Conservation (phyloP, 2,888 invertebrate genomes). For the Agrochola litura region DNA sequence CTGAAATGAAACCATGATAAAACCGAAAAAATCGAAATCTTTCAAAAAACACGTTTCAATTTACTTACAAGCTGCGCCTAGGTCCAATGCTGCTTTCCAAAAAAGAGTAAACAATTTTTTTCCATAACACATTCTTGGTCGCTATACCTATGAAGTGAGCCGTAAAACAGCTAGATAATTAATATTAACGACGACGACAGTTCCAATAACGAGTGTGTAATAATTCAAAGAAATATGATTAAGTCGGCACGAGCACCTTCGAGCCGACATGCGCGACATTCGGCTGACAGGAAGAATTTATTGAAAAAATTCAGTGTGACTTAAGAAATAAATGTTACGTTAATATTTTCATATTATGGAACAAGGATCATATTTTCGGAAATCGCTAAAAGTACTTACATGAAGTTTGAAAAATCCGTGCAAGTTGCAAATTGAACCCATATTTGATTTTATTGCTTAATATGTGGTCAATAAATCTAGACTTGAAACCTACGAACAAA, state of each 20-base stretch:
- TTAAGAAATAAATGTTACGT: not conserved
- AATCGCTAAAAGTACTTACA: not conserved
- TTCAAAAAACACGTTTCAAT: not conserved
- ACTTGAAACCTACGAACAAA: not conserved
- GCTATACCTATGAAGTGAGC: constrained; percentile 7
- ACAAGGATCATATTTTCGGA: not conserved
- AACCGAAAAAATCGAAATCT: not conserved
- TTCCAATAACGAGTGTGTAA: constrained; percentile 55
- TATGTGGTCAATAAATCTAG: not conserved
- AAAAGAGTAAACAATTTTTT: not conserved
- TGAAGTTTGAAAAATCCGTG: not conserved
- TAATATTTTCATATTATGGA: not conserved
- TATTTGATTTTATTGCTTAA: not conserved
- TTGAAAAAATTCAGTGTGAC: constrained; percentile 3
- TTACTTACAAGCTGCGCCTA: not conserved
- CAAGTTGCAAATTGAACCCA: not conserved
- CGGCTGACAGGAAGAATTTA: constrained; percentile 46
- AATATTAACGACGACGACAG: constrained; percentile 64
- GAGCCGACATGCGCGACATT: constrained; percentile 14
- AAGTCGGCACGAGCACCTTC: constrained; percentile 11
- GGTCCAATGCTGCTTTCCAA: not conserved
- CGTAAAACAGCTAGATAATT: constrained; percentile 36
- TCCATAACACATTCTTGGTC: not conserved
- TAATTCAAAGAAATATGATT: constrained; percentile 62
- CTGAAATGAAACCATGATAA: not conserved